A percentile compares a stretch with the other conserved stretches of the same genome.
Conservation (phyloP, 1,140 invertebrate genomes). For the Pemphigus obesinymphae region DNA sequence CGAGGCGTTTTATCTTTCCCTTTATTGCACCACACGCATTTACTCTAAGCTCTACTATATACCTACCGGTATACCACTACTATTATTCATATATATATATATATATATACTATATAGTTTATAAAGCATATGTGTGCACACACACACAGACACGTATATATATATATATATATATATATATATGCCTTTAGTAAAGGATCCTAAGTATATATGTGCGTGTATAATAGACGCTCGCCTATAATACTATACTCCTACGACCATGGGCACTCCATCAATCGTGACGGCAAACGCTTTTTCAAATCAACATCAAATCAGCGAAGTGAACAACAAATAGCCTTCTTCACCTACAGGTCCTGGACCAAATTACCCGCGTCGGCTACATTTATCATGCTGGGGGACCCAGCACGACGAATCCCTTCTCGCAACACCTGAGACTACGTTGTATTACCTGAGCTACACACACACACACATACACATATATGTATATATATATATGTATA, state of each 20-base stretch:
- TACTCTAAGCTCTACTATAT: not conserved
- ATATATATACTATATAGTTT: not conserved
- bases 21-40: not conserved
- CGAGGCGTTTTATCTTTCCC: not conserved
- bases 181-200: not conserved
- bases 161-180: not conserved
- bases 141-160: not conserved
- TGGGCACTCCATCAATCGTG: conserved; percentile 36
- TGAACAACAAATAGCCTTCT: conserved; percentile 28
- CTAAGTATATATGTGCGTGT: not conserved
- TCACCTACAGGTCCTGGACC: not conserved
- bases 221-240: not conserved
- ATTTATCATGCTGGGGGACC: conserved; percentile 9
- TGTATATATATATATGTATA: not conserved
- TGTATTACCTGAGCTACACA: not conserved
- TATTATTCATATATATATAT: not conserved
- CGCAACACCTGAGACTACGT: not conserved
- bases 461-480: not conserved
- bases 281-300: conserved; percentile 41
- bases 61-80: not conserved
- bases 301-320: conserved; percentile 32
- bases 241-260: not conserved
- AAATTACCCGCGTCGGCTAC: not conserved
- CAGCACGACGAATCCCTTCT: not conserved
- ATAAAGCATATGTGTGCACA: not conserved